Evolutionary conservation across 2,888 invertebrate genomes (phyloP).

Genomic region (Drosophila longiperda): DNA sequence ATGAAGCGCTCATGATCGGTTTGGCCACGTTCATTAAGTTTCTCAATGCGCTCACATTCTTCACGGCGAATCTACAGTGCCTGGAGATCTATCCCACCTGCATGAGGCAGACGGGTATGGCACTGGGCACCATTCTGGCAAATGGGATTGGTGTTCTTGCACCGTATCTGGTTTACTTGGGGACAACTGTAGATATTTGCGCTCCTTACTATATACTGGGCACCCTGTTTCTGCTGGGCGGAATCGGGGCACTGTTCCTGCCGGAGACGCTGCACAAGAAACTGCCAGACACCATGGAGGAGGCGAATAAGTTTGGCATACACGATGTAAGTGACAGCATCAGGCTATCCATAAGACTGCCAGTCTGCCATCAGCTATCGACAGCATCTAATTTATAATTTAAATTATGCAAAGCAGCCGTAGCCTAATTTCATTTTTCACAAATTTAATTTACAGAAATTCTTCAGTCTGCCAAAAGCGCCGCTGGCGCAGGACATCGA

Average conservation of each 20-base stretch:
- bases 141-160: slow-evolving; percentile 87
- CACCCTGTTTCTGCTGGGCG: slow-evolving; percentile 85
- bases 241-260: slow-evolving; percentile 86
- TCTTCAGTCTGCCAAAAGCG: slow-evolving; percentile 84
- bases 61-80: slow-evolving; percentile 87
- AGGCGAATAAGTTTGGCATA: slow-evolving; percentile 87
- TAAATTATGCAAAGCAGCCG: slow-evolving; percentile 72
- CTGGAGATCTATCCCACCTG: slow-evolving; percentile 89
- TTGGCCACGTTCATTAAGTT: slow-evolving; percentile 86
- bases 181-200: slow-evolving; percentile 85
- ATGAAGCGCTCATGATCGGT: slow-evolving; percentile 81
- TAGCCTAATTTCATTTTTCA: slow-evolving; percentile 69
- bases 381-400: slow-evolving; percentile 68
- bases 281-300: slow-evolving; percentile 88
- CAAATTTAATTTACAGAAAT: slow-evolving; percentile 82
- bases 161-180: slow-evolving; percentile 87
- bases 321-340: slow-evolving; percentile 80
- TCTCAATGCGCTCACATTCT: slow-evolving; percentile 86
- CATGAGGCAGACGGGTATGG: slow-evolving; percentile 88
- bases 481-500: slow-evolving; percentile 58
- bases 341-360: slow-evolving; percentile 1
- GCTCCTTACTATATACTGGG: slow-evolving; percentile 85
- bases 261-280: slow-evolving; percentile 88
- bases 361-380: slow-evolving; percentile 25
- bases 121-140: slow-evolving; percentile 87